Evolutionary conservation across 2,888 invertebrate species (phyloP), one percentile per base, ranked within the genome.

Genomic region (Seira musarum): DNA sequence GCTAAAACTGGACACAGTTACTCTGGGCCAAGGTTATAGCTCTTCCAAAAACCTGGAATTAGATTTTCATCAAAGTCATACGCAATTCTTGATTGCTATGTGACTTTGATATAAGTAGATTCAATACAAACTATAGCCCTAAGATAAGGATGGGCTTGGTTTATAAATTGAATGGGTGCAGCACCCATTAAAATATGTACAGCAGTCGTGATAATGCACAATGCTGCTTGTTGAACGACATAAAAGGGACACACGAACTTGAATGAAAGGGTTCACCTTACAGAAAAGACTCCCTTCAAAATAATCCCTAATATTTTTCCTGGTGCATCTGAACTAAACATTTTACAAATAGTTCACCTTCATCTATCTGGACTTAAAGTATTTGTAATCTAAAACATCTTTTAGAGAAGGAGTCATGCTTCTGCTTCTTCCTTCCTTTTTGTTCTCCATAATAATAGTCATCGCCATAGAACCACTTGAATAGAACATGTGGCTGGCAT

Each of bases 261-360:
- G n/a, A 19, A 66, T 60, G 74, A 74, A 74, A 74, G 65, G 74
- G 74, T 74, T 74, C 46, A 46, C 49, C 22, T 66, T 2, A 57
- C 21, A 53, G 15, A 67, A 67, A 40, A 40, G 40, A 8, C 40
- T 6, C 40, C 40, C 40, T 40, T 40, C 40, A 40, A 13, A 40
- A 40, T 40, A 6, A 40, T 40, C 6, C 13, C 40, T 40, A 40
- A 8, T 40, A 40, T 40, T 40, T 13, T 40, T 40, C 40, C 35
- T 21, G 49, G 19, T 49, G 21, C 40, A 67, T 40, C 40, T 40
- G 22, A 40, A 40, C 40, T 40, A 6, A 8, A 8, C 40, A 8
- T 40, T 40, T 8, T 40, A 40, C 13, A 40, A 40, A 40, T 13
- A 40, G n/a, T 66, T 66, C 66, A 46, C 8, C 35, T 53, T n/a